Percentiles rank a stretch among this genome's conserved stretches.
Evolutionary conservation across 2,888 invertebrate genomes (phyloP).

Genomic region (Mythimna loreyi): DNA sequence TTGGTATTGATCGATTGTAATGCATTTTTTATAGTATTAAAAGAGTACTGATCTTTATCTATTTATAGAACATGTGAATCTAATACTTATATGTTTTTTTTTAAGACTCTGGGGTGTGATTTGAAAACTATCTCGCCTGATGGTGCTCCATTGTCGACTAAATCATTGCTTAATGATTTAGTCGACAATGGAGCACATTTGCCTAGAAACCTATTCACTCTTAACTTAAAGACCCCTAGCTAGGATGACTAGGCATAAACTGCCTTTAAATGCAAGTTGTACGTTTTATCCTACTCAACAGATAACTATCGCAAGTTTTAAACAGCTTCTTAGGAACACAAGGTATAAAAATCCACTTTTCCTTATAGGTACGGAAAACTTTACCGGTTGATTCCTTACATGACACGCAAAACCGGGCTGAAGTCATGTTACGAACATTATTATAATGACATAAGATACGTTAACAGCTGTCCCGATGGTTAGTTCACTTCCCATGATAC

Average conservation of each 20-base stretch:
- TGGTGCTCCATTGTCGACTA: too few species aligned
- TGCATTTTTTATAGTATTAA: too few species aligned
- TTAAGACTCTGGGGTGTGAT: too few species aligned
- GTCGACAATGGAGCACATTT: too few species aligned
- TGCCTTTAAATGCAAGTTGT: background rate
- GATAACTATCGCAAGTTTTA: background rate
- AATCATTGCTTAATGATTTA: too few species aligned
- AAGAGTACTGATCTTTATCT: too few species aligned
- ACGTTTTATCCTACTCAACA: background rate
- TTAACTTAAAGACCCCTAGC: too few species aligned
- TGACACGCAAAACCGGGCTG: conserved; percentile 20
- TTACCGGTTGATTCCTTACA: conserved; percentile 20
- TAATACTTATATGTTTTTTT: too few species aligned
- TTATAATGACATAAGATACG: conserved; percentile 37
- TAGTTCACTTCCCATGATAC: conserved; percentile 31
- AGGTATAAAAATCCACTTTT: conserved; percentile 11
- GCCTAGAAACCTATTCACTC: too few species aligned
- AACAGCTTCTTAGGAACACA: background rate
- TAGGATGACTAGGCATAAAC: background rate
- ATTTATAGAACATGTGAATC: background rate
- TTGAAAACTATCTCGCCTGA: too few species aligned
- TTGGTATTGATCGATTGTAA: too few species aligned
- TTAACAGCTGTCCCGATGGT: conserved; percentile 25
- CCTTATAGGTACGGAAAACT: background rate
- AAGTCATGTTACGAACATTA: conserved; percentile 27